Percentiles rank a stretch among this genome's conserved stretches.
These are phyloP conservation scores for Phymatocera aterrima DNA, from an alignment of 2,888 invertebrate genomes.

Conservation along the genomic window DNA sequence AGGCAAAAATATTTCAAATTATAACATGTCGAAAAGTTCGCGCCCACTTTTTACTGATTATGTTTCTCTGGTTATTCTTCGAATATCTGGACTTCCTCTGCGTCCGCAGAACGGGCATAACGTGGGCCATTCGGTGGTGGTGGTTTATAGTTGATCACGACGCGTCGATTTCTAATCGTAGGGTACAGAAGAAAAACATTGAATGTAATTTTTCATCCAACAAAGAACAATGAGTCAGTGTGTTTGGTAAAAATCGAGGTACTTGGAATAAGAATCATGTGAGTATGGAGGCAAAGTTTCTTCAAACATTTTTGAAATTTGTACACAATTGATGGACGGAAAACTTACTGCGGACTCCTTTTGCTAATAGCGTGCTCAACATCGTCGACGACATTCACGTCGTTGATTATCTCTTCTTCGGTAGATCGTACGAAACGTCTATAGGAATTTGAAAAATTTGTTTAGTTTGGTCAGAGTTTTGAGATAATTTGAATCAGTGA, in stretches of 20 bases:
- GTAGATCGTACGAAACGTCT: slow-evolving; percentile 4
- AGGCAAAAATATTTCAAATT: too few relatives aligned
- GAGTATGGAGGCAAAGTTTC: background rate
- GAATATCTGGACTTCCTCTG: background rate
- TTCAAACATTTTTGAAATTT: too few relatives aligned
- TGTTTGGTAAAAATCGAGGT: background rate
- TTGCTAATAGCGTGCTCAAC: slow-evolving; percentile 10
- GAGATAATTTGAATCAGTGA: background rate
- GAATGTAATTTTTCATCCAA: background rate
- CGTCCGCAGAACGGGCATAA: slow-evolving; percentile 9
- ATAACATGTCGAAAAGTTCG: too few relatives aligned
- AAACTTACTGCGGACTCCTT: slow-evolving; percentile 29
- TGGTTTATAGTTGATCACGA: slow-evolving; percentile 35
- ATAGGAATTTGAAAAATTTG: background rate
- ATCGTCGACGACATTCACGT: background rate
- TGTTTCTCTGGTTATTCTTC: background rate
- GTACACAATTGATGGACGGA: background rate
- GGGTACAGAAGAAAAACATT: background rate
- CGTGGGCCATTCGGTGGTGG: slow-evolving; percentile 39
- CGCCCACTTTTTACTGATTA: too few relatives aligned
- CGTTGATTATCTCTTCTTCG: background rate
- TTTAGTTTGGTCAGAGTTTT: background rate
- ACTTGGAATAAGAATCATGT: background rate
- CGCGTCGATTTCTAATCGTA: slow-evolving; percentile 23
- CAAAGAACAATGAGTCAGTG: background rate